Evolutionary conservation across 1,140 invertebrate species (phyloP), one percentile per base, ranked within the genome.

Genomic region (Aphidius gifuensis): DNA sequence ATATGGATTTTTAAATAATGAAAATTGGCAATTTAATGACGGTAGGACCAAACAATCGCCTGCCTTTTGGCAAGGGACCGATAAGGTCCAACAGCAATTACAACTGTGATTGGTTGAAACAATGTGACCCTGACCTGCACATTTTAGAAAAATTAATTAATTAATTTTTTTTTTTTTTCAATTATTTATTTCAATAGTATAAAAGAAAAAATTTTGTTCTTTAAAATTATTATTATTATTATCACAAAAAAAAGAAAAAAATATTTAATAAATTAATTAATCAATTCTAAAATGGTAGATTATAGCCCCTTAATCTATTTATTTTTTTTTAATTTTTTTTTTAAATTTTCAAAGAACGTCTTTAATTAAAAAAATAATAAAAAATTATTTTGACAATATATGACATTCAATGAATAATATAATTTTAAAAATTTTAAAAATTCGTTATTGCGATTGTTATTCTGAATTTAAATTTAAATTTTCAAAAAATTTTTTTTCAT

Each of bases 31-130:
- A 66, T 61, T 68, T 75, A 74, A 80, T 75, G 74, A 80, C 79
- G 80, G 78, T 81, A 81, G 79, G 79, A 80, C 79, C 79, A 81
- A 81, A 81, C 80, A 81, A 81, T 81, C 80, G 80, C 80, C 80
- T 81, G 80, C 78, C 78, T 71, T 71, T 65, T 63, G 73, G 78
- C 79, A 81, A 81, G 80, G 80, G 74, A 81, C 80, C 78, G 65
- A 67, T 69, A 58, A 74, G 79, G 80, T 81, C 80, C 80, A 81
- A 81, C 80, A 80, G 80, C 80, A 74, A 67, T 80, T 40, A 67
- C 76, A 80, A 78, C 80, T 81, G 80, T 81, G 80, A 81, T 81
- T 81, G 80, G 79, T 80, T 80, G 77, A 80, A 81, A 81, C 80
- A 81, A 80, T 80, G 73, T 78, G 74, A 72, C 76, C 68, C 64